Evolutionary conservation across 2,797 vertebrate genomes (phyloP), one percentile per base, ranked within the genome.

Genomic region (Falco concolor): DNA sequence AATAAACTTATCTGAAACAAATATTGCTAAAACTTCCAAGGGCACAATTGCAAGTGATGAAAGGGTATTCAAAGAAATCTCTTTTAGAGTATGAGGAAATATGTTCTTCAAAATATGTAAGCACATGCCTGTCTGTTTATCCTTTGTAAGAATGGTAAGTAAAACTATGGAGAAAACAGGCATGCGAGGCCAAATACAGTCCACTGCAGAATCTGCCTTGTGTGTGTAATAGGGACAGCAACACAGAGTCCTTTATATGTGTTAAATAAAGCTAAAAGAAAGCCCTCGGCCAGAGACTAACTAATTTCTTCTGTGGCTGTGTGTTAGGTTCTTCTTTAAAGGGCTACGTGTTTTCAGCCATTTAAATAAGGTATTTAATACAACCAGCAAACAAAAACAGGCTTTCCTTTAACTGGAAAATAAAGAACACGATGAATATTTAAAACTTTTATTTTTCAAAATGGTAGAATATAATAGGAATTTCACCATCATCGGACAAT

Each of bases 1-100:
- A 93, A 95, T 89, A 85, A 93, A 95, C 91, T 92, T 83, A 47
- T 60, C 70, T 69, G 91, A 95, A 96, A 95, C 87, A 93, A 97
- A 95, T 57, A 94, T 80, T 52, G 67, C 84, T 91, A 53, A 87
- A 88, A 82, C 54, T 94, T 95, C 67, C 88, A 90, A 91, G 73
- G 88, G 74, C 77, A 68, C 89, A 56, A 56, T 77, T 68, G 65
- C n/a, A 54, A 94, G 69, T 25, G 30, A 52, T 77, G 72, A 74
- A 80, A 92, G 84, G 54, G 50, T 83, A 36, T 83, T 89, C 64
- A 40, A 75, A 84, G 86, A 93, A 84, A 50, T 45, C 30, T 91
- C 70, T 82, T 36, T 30, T n/a, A 87, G 53, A 59, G 45, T 45
- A 56, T 27, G 50, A 91, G 78, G 91, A 93, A 90, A 81, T 67